A percentile compares a stretch with the other conserved stretches of the same genome.
Conservation (phyloP, 2,797 vertebrate genomes). For the Prionace glauca region DNA sequence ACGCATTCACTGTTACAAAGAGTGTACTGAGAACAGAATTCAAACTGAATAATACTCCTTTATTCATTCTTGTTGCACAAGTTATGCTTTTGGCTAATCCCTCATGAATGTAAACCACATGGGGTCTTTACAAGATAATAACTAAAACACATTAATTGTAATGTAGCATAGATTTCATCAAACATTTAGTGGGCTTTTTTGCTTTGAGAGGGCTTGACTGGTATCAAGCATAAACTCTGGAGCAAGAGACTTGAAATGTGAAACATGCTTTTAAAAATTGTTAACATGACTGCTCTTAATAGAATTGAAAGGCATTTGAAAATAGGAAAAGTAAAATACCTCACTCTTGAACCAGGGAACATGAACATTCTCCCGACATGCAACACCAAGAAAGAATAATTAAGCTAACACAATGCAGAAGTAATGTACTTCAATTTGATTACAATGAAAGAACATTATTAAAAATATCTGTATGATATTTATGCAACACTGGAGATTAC, state of each 20-base stretch:
- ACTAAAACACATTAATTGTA: conserved; percentile 17
- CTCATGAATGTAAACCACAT: conserved; percentile 35
- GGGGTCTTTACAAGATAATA: conserved; percentile 17
- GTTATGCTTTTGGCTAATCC: conserved; percentile 13
- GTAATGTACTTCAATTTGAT: neutral
- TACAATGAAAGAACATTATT: neutral
- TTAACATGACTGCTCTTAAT: conserved; percentile 27
- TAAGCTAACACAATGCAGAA: neutral
- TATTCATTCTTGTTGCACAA: neutral
- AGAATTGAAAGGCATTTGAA: conserved; percentile 27
- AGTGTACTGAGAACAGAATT: conserved; percentile 14
- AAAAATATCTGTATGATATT: neutral
- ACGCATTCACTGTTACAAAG: neutral
- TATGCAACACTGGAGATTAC: conserved; percentile 21
- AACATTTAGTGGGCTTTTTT: conserved; percentile 11
- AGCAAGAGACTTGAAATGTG: conserved; percentile 34
- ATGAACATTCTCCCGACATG: neutral
- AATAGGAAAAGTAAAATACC: conserved; percentile 33
- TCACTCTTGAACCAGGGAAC: conserved; percentile 28
- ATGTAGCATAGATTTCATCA: conserved; percentile 6
- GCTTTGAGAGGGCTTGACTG: conserved; percentile 75
- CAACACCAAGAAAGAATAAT: neutral
- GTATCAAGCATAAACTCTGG: conserved; percentile 74
- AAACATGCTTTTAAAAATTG: conserved; percentile 33
- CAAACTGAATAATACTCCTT: neutral